Evolutionary conservation across 2,888 invertebrate genomes (phyloP).

Genomic region (Plebejus argus): DNA sequence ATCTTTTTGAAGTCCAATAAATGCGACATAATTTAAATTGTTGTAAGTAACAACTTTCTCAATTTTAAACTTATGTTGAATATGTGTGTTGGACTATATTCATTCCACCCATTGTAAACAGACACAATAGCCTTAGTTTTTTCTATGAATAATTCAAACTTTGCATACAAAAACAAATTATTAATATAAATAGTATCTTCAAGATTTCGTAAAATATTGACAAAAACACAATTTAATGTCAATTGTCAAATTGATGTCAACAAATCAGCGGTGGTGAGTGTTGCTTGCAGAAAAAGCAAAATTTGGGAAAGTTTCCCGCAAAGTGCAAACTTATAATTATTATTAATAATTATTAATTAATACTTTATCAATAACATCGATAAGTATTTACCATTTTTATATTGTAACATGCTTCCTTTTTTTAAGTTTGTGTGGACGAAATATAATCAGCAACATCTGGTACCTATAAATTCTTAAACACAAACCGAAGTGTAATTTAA

Average conservation of each 20-base stretch:
- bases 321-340: no score
- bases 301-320: background rate
- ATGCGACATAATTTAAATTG: conserved; percentile 50
- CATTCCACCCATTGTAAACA: no score
- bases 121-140: no score
- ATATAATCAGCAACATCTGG: no score
- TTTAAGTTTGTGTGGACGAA: no score
- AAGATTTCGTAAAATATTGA: background rate
- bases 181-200: background rate
- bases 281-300: background rate
- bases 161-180: background rate
- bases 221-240: background rate
- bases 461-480: no score
- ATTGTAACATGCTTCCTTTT: no score
- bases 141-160: no score
- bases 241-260: background rate
- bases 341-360: no score
- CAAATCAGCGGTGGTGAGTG: background rate
- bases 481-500: no score
- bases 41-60: background rate
- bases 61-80: background rate
- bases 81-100: background rate
- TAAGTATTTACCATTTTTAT: no score
- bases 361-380: no score
- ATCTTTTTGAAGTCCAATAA: conserved; percentile 63